Percentiles rank a stretch among this genome's conserved stretches.
Conservation (phyloP, 2,113 vertebrate genomes). For the Callaeas wilsoni region DNA sequence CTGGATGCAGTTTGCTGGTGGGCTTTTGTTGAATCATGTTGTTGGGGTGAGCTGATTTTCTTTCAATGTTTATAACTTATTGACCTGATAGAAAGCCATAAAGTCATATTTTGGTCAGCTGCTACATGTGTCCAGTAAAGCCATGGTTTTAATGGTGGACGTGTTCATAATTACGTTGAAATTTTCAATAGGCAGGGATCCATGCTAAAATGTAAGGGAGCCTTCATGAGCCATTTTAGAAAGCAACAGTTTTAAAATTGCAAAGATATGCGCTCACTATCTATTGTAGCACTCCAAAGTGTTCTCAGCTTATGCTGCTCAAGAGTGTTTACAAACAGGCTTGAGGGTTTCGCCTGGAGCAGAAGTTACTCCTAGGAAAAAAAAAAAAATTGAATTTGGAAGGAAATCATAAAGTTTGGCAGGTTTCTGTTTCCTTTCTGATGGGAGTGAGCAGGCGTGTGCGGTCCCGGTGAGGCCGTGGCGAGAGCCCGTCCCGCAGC, state of each 20-base stretch:
- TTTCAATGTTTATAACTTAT: not conserved
- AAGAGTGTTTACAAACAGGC: not conserved
- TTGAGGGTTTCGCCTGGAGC: not conserved
- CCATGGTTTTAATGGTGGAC: not conserved
- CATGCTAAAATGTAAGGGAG: not conserved
- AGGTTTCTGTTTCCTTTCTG: not conserved
- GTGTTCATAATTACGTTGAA: not conserved
- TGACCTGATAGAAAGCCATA: not conserved
- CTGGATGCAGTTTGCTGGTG: not conserved
- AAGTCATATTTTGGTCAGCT: not conserved
- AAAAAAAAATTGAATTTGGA: not conserved
- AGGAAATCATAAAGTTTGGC: not conserved
- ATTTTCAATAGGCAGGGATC: not conserved
- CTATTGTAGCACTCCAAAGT: not conserved
- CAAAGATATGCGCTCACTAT: not conserved
- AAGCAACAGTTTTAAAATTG: not conserved
- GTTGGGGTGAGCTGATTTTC: not conserved
- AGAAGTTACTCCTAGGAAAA: not conserved
- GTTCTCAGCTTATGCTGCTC: not conserved
- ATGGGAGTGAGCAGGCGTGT: rapidly evolving
- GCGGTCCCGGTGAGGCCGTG: rapidly evolving
- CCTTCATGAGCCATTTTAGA: not conserved
- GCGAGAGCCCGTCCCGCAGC: rapidly evolving
- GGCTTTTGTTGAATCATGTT: not conserved
- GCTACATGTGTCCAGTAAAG: not conserved